phyloP scores from a whole-genome alignment of 2,797 vertebrate genomes.

The Hemibagrus guttatus region DNA sequence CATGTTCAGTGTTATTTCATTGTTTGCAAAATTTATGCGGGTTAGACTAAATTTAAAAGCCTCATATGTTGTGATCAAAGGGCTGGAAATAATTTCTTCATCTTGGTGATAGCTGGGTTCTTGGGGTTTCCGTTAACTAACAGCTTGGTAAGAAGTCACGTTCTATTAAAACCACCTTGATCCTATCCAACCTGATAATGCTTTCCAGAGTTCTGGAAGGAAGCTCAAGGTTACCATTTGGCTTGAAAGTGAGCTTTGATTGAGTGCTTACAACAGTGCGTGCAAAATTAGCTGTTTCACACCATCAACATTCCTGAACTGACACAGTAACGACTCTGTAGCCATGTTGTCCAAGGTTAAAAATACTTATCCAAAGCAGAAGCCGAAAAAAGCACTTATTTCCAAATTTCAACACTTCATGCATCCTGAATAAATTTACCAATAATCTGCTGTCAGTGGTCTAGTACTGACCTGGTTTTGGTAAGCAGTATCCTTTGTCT shows the following conservation, averaged over 20 bases:
- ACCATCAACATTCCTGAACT: conserved; percentile 65
- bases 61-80: conserved; percentile 36
- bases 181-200: conserved; percentile 66
- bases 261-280: conserved; percentile 59
- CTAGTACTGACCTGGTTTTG: conserved; percentile 44
- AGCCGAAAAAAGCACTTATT: conserved; percentile 49
- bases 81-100: conserved; percentile 47
- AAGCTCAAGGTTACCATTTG: conserved; percentile 65
- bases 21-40: conserved; percentile 1
- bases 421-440: conserved; percentile 54
- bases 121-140: conserved; percentile 55
- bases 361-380: conserved; percentile 70
- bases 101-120: conserved; percentile 51
- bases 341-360: conserved; percentile 69
- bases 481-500: conserved; percentile 8
- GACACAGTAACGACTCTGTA: conserved; percentile 61
- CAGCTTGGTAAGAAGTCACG: conserved; percentile 63
- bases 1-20: conserved; percentile 16
- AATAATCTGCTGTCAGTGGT: conserved; percentile 58
- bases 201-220: conserved; percentile 69
- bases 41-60: not conserved
- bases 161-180: conserved; percentile 68
- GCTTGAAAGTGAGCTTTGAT: conserved; percentile 57
- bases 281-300: conserved; percentile 57
- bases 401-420: conserved; percentile 63